A percentile compares a stretch with the other conserved stretches of the same genome.
Evolutionary conservation across 2,888 invertebrate species (phyloP).

Genomic region (Thera obeliscata): DNA sequence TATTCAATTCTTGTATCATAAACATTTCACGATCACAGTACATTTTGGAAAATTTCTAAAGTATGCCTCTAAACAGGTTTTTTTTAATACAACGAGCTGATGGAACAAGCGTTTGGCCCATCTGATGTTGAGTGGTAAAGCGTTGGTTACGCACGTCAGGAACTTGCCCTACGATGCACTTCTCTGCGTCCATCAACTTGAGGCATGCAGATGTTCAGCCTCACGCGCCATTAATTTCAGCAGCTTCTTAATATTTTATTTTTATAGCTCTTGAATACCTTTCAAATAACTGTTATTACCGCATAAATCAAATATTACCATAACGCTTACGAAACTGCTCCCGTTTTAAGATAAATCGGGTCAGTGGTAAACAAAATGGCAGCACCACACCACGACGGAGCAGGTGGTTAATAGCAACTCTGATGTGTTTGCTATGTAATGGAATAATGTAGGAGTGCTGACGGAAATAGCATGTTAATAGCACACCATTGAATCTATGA

Average conservation of each 20-base stretch:
- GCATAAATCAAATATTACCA: conserved; percentile 42
- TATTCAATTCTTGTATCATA: conserved; percentile 20
- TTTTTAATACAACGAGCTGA: too few species aligned
- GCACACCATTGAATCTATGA: conserved; percentile 2
- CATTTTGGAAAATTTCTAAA: conserved; percentile 25
- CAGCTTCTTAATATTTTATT: conserved; percentile 30
- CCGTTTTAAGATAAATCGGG: conserved; percentile 36
- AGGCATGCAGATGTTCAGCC: too few species aligned
- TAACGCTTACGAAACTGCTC: conserved; percentile 42
- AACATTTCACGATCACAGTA: conserved; percentile 18
- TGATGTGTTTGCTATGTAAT: conserved; percentile 12
- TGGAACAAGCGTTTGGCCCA: too few species aligned
- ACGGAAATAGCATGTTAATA: conserved; percentile 12
- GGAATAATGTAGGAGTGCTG: conserved; percentile 5
- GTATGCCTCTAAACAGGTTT: conserved; percentile 3
- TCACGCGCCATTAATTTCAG: conserved; percentile 8
- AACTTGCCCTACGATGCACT: too few species aligned
- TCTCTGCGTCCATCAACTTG: too few species aligned
- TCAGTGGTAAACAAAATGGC: conserved; percentile 29
- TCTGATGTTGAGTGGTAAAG: neutral
- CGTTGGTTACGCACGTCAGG: neutral
- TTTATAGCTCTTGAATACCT: conserved; percentile 35
- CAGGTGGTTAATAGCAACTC: conserved; percentile 18
- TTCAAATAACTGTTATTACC: conserved; percentile 1
- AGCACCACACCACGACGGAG: conserved; percentile 15